Evolutionary conservation across 2,888 invertebrate genomes (phyloP), one percentile per base, ranked within the genome.

Genomic region (Xanthorhoe spadicearia): DNA sequence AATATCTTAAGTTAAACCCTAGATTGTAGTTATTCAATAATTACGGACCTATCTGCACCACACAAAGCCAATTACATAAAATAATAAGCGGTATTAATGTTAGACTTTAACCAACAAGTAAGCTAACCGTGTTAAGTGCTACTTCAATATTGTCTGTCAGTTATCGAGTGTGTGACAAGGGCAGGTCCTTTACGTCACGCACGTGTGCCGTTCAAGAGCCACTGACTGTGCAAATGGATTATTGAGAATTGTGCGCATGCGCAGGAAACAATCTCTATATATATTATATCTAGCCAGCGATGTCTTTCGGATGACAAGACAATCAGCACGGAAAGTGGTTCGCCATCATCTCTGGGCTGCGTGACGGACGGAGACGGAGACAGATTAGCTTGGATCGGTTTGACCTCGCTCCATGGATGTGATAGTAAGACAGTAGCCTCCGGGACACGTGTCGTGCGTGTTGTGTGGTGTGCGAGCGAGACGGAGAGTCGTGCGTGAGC

Each of bases 371-470:
- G 55, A 17, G 10, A 18, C 55, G 59, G 55, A 17, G 62, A 23
- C 59, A 54, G 15, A 59, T 38, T 48, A 38, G 35, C 28, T 28
- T 49, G 5, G 49, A 46, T 53, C 35, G 57, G 9, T 54, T 51
- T 28, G 63, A 64, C 66, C 66, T 59, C 66, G 53, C n/a, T n/a
- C n/a, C n/a, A n/a, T n/a, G n/a, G n/a, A 68, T 61, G 18, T 38
- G 19, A 58, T 61, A 58, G 70, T 65, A 68, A 63, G 54, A 43
- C 38, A 50, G 15, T 35, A 17, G 58, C 48, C 17, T 35, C 18
- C n/a, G 35, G 50, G 35, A 28, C 46, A n/a, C 46, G 43, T 48
- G 48, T 43, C 19, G 51, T n/a, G 8, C 6, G 23, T 51, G 51
- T 51, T 23, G 23, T 23, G 23, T 23, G 23, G 23, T 23, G 23